These are phyloP conservation scores for Oreochromis mossambicus DNA, from an alignment of 2,797 vertebrate species.

Conservation along the genomic window DNA sequence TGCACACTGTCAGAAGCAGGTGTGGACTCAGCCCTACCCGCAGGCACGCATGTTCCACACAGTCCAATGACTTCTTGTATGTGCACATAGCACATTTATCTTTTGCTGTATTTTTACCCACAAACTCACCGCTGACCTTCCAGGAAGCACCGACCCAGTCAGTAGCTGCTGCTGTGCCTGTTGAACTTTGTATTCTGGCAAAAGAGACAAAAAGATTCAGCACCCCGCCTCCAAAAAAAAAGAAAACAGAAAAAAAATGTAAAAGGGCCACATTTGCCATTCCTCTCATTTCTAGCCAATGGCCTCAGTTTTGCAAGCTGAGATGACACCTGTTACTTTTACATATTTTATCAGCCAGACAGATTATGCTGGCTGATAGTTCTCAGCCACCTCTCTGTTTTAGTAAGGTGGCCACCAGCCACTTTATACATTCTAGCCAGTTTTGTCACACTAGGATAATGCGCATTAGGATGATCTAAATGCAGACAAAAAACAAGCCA, in stretches of 20 bases:
- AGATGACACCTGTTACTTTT: not conserved
- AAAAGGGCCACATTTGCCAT: not conserved
- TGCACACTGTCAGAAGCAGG: not conserved
- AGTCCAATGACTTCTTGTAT: not conserved
- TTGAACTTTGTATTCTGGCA: not conserved
- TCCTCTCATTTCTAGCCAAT: not conserved
- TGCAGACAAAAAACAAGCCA: not conserved
- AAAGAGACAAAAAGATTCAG: not conserved
- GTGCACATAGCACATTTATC: not conserved
- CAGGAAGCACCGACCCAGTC: not conserved
- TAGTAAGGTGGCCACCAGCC: not conserved
- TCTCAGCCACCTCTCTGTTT: not conserved
- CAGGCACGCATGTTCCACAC: not conserved
- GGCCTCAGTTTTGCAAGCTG: not conserved
- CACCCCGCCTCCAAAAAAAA: not conserved
- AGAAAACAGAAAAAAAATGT: not conserved
- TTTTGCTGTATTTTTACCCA: not conserved
- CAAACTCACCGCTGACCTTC: not conserved
- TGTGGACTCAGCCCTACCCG: not conserved
- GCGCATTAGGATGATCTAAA: not conserved
- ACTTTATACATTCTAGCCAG: not conserved
- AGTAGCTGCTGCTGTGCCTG: not conserved
- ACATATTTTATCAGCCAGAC: not conserved
- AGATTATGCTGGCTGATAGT: not conserved
- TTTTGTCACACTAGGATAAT: not conserved